These are phyloP conservation scores for Rotaria macrura DNA, from an alignment of 2,888 invertebrate genomes.

Conservation along the genomic window DNA sequence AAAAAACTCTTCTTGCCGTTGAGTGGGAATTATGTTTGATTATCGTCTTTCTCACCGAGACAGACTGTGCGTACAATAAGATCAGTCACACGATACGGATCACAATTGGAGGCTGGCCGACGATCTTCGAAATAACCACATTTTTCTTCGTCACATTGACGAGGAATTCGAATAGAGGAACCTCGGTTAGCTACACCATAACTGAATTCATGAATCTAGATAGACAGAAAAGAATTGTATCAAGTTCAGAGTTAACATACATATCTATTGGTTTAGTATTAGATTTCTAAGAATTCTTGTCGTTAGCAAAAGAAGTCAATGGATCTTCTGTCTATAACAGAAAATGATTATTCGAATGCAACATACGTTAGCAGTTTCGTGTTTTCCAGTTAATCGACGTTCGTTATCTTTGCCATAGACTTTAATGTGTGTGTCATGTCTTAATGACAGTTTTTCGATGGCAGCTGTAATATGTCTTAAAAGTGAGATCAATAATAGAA, in stretches of 20 bases:
- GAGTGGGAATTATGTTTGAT: too few species aligned
- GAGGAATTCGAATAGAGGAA: slow-evolving; percentile 83
- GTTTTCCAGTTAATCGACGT: slow-evolving; percentile 75
- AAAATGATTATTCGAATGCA: too few species aligned
- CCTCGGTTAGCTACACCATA: slow-evolving; percentile 80
- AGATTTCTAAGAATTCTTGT: too few species aligned
- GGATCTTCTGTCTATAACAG: too few species aligned
- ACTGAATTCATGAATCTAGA: slow-evolving; percentile 89
- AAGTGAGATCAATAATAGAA: slow-evolving; percentile 37
- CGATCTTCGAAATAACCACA: slow-evolving; percentile 91
- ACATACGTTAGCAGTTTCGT: slow-evolving; percentile 67
- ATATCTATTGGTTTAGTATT: too few species aligned
- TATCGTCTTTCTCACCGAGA: slow-evolving; percentile 32
- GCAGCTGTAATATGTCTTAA: slow-evolving; percentile 79
- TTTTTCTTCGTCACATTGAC: slow-evolving; percentile 75
- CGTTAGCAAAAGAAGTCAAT: too few species aligned
- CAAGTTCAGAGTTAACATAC: too few species aligned
- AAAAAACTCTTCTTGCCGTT: too few species aligned
- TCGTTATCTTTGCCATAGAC: slow-evolving; percentile 94
- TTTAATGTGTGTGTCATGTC: slow-evolving; percentile 81
- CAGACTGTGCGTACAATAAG: slow-evolving; percentile 39
- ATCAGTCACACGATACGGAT: slow-evolving; percentile 47
- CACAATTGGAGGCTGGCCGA: slow-evolving; percentile 54
- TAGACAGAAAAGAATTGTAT: slow-evolving; percentile 51
- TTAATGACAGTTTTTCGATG: slow-evolving; percentile 79